Conservation (phyloP, 1,140 invertebrate species). For the Adoxophyes honmai region DNA sequence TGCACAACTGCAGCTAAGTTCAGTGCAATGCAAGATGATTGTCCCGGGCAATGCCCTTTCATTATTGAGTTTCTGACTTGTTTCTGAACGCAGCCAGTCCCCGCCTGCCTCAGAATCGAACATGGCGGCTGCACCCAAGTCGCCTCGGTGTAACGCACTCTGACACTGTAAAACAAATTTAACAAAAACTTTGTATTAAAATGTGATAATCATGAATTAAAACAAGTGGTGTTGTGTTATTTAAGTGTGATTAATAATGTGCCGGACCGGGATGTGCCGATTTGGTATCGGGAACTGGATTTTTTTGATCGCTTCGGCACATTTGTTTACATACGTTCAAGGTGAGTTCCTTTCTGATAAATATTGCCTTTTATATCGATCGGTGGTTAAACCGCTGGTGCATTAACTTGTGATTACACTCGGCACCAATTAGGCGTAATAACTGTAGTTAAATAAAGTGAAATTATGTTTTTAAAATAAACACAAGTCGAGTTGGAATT, state of each 20-base stretch:
- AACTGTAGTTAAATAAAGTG: neutral
- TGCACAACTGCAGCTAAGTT: slow-evolving; percentile 14
- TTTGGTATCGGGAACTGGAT: slow-evolving; percentile 70
- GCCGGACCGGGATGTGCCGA: slow-evolving; percentile 68
- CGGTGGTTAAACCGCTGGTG: slow-evolving; percentile 19
- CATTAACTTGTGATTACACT: neutral
- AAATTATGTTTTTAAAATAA: slow-evolving; percentile 2
- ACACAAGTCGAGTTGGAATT: neutral
- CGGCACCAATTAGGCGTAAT: neutral
- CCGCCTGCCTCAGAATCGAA: slow-evolving; percentile 35
- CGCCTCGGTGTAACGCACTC: slow-evolving; percentile 27
- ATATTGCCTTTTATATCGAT: slow-evolving; percentile 67
- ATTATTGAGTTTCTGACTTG: slow-evolving; percentile 60
- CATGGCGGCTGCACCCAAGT: slow-evolving; percentile 58
- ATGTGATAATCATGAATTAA: slow-evolving; percentile 75
- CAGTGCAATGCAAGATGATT: slow-evolving; percentile 36
- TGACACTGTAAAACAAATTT: slow-evolving; percentile 43
- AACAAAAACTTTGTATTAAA: slow-evolving; percentile 64
- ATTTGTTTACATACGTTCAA: slow-evolving; percentile 76
- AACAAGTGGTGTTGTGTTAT: slow-evolving; percentile 60
- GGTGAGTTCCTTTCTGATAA: slow-evolving; percentile 66
- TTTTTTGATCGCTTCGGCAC: slow-evolving; percentile 60
- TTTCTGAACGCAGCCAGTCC: slow-evolving; percentile 50
- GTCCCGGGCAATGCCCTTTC: slow-evolving; percentile 69
- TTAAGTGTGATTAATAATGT: slow-evolving; percentile 59